Evolutionary conservation across 2,797 vertebrate species (phyloP).

Genomic region (Mustela erminea): DNA sequence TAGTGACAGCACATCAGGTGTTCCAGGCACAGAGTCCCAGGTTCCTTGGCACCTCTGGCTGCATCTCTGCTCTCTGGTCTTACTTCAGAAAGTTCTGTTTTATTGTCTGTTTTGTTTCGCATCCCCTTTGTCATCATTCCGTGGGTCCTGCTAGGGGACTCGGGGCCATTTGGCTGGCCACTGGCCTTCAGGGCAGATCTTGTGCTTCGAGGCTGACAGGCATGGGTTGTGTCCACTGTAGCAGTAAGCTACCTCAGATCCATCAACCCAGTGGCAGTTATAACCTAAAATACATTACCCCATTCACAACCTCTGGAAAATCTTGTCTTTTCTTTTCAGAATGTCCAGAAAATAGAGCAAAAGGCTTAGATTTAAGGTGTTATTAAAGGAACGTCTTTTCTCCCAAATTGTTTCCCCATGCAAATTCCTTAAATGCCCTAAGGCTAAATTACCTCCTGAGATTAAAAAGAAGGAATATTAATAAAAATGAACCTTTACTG

Average conservation of each 20-base stretch:
- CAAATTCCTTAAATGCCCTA: neutral
- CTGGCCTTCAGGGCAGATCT: neutral
- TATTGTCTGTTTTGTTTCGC: neutral
- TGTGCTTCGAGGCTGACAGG: neutral
- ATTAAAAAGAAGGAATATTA: neutral
- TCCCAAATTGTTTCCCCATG: neutral
- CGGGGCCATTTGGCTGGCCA: neutral
- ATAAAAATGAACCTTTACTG: neutral
- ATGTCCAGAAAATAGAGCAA: neutral
- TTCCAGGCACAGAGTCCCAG: constrained; percentile 8
- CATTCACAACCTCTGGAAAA: neutral
- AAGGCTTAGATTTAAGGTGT: neutral
- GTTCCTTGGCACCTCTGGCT: constrained; percentile 9
- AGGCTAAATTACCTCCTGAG: neutral
- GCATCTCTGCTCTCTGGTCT: constrained; percentile 57
- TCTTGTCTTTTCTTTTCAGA: neutral
- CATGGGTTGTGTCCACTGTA: neutral
- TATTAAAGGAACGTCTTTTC: neutral
- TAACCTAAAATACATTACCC: neutral
- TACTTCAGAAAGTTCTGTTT: constrained; percentile 63
- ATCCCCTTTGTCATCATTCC: neutral
- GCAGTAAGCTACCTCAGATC: neutral
- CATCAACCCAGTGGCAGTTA: neutral
- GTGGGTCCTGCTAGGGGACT: neutral
- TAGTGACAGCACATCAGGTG: neutral